A percentile compares a stretch with the other conserved stretches of the same genome.
phyloP scores from a whole-genome alignment of 1,140 invertebrate species.

The Temnothorax longispinosus region DNA sequence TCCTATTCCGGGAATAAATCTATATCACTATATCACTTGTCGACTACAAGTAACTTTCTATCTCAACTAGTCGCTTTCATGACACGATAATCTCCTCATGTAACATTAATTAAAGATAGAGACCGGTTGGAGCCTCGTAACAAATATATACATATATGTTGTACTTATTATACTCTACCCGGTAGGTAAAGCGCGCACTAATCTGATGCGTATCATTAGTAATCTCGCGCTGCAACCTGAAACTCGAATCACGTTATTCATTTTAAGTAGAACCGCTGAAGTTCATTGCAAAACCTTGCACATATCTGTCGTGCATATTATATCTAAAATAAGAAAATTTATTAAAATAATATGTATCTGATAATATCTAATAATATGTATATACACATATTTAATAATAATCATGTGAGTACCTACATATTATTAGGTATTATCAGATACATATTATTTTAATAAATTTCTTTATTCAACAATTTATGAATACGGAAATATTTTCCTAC shows the following conservation, averaged over 20 bases:
- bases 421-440: slow-evolving; percentile 6
- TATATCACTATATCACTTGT: not conserved
- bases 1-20: not conserved
- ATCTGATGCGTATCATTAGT: slow-evolving; percentile 24
- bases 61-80: not conserved
- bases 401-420: not conserved
- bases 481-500: not conserved
- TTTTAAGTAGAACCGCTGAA: not conserved
- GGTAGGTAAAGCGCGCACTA: not conserved
- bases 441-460: slow-evolving; percentile 19
- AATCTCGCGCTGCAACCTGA: slow-evolving; percentile 7
- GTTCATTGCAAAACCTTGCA: slow-evolving; percentile 17
- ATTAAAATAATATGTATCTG: too few relatives aligned
- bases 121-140: not conserved
- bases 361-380: too few relatives aligned
- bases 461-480: not conserved
- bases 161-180: not conserved
- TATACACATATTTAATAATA: too few relatives aligned
- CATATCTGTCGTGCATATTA: too few relatives aligned
- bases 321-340: not conserved
- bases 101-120: slow-evolving; percentile 37
- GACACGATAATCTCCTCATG: slow-evolving; percentile 3
- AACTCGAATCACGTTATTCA: slow-evolving; percentile 11
- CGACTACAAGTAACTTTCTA: not conserved
- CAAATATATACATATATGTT: not conserved